These are phyloP conservation scores for Helicoverpa zea DNA, from an alignment of 1,140 invertebrate genomes.

Conservation along the genomic window DNA sequence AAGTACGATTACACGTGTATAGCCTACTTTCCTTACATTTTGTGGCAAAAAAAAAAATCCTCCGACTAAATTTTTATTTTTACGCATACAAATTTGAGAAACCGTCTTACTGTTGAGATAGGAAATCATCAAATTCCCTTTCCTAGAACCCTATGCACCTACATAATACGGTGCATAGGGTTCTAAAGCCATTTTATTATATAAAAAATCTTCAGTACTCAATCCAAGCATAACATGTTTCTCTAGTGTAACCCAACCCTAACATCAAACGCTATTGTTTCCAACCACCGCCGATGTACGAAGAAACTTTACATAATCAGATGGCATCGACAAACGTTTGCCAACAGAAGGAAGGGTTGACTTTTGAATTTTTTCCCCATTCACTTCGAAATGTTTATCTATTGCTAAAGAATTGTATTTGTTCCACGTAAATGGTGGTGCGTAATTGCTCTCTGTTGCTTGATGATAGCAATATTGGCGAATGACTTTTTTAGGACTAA, in stretches of 20 bases:
- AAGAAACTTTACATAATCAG: slow-evolving; percentile 54
- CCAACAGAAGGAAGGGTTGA: slow-evolving; percentile 18
- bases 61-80: no score
- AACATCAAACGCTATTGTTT: slow-evolving; percentile 31
- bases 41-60: no score
- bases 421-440: background rate
- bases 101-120: no score
- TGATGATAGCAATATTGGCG: background rate
- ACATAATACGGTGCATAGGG: no score
- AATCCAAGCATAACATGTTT: no score
- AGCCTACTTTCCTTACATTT: no score
- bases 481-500: no score
- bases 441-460: background rate
- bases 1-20: no score
- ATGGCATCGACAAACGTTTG: slow-evolving; percentile 49
- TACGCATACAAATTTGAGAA: no score
- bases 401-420: background rate
- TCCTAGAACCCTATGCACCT: background rate
- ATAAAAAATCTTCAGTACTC: no score
- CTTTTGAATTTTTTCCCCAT: slow-evolving; percentile 29
- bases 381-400: background rate
- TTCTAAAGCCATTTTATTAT: no score
- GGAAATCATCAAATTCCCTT: background rate
- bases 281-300: slow-evolving; percentile 4
- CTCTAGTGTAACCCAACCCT: background rate